phyloP scores from a whole-genome alignment of 2,888 invertebrate species.

The Meghimatium bilineatum region DNA sequence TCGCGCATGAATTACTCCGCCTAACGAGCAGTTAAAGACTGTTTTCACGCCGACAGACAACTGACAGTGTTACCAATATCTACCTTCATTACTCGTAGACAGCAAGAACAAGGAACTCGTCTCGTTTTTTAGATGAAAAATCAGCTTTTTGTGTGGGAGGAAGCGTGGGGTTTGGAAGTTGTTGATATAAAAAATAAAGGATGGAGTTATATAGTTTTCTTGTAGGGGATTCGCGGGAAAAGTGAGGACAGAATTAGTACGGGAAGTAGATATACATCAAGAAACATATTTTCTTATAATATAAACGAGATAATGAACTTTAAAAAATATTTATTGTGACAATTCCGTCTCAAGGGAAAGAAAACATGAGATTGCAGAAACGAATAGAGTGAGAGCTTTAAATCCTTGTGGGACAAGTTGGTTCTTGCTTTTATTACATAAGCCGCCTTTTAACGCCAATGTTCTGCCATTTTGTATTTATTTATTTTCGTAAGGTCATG shows the following conservation, averaged over 20 bases:
- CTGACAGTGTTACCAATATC: background rate
- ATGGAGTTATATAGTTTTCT: background rate
- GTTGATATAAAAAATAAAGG: background rate
- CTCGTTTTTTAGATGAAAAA: background rate
- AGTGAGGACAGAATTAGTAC: background rate
- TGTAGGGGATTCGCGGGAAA: background rate
- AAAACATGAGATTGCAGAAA: background rate
- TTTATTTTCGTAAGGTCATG: background rate
- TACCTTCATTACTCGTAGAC: constrained; percentile 1
- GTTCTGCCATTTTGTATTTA: background rate
- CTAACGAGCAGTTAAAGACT: constrained; percentile 25
- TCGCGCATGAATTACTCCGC: constrained; percentile 3
- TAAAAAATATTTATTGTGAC: background rate
- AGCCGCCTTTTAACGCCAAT: background rate
- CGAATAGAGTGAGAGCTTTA: background rate
- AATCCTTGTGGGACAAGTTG: background rate
- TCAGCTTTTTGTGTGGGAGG: background rate
- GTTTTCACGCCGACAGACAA: constrained; percentile 7
- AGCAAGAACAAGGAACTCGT: background rate
- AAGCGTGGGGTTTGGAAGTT: background rate
- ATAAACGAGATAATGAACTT: background rate
- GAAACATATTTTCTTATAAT: background rate
- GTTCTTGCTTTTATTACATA: background rate
- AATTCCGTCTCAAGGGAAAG: constrained; percentile 1
- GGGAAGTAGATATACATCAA: background rate